Evolutionary conservation across 2,797 vertebrate species (phyloP).

Genomic region (Thripadectes ignobilis): DNA sequence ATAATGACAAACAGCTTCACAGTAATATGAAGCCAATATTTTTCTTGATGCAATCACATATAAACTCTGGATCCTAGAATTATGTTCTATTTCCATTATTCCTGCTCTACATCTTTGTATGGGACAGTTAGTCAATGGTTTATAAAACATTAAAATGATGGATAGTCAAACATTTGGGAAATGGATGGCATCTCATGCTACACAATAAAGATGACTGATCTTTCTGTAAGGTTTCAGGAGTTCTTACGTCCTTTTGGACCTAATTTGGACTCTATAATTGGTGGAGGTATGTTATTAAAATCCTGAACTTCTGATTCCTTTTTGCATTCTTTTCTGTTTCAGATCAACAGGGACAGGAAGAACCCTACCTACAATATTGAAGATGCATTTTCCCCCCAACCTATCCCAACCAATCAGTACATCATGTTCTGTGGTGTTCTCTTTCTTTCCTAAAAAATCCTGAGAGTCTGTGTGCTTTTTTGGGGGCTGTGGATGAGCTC

Average conservation of each 20-base stretch:
- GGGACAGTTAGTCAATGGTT: conserved; percentile 49
- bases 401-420: background rate
- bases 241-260: background rate
- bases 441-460: background rate
- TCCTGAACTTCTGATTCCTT: background rate
- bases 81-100: conserved; percentile 42
- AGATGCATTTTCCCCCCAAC: background rate
- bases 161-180: background rate
- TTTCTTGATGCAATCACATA: conserved; percentile 14
- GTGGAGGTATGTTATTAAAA: background rate
- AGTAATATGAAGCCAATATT: conserved; percentile 12
- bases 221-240: background rate
- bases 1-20: conserved; percentile 7
- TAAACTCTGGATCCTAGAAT: conserved; percentile 12
- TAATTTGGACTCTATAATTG: background rate
- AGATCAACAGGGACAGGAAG: background rate
- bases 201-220: background rate
- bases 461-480: background rate
- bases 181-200: background rate
- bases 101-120: conserved; percentile 44
- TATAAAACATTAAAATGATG: conserved; percentile 38
- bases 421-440: background rate
- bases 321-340: background rate
- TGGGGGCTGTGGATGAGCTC: background rate
- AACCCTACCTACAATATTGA: background rate